A percentile compares a stretch with the other conserved stretches of the same genome.
These are phyloP conservation scores for Lophius piscatorius DNA, from an alignment of 2,113 vertebrate species.

Conservation along the genomic window DNA sequence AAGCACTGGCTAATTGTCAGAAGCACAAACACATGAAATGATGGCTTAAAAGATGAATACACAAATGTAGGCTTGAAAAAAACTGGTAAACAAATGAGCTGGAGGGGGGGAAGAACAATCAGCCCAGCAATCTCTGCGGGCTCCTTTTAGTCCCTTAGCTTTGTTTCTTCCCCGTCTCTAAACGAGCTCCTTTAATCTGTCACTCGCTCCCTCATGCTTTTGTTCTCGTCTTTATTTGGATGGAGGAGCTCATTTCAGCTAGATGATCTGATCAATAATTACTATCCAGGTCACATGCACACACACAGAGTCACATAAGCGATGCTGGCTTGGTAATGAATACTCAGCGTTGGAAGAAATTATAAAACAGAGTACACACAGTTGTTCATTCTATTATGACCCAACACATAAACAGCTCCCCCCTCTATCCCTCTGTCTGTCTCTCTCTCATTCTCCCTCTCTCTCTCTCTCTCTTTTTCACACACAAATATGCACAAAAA, in stretches of 20 bases:
- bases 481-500: conserved; percentile 13
- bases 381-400: conserved; percentile 9
- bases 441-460: background rate
- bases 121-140: conserved; percentile 45
- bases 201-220: conserved; percentile 53
- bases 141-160: conserved; percentile 52
- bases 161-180: conserved; percentile 57
- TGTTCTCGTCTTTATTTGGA: conserved; percentile 62
- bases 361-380: conserved; percentile 19
- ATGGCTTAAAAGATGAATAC: conserved; percentile 70
- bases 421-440: background rate
- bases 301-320: background rate
- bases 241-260: conserved; percentile 70
- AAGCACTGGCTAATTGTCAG: conserved; percentile 50
- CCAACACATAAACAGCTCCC: background rate
- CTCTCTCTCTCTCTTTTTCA: conserved; percentile 18
- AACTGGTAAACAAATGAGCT: conserved; percentile 59
- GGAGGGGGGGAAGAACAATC: conserved; percentile 55
- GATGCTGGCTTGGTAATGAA: conserved; percentile 16
- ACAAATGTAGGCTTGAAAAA: conserved; percentile 62
- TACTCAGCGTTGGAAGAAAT: conserved; percentile 8
- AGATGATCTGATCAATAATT: conserved; percentile 74
- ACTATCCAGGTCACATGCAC: conserved; percentile 25
- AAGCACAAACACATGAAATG: conserved; percentile 51
- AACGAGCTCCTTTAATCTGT: conserved; percentile 67